Evolutionary conservation across 2,113 vertebrate genomes (phyloP).

Genomic region (Sterna hirundo): DNA sequence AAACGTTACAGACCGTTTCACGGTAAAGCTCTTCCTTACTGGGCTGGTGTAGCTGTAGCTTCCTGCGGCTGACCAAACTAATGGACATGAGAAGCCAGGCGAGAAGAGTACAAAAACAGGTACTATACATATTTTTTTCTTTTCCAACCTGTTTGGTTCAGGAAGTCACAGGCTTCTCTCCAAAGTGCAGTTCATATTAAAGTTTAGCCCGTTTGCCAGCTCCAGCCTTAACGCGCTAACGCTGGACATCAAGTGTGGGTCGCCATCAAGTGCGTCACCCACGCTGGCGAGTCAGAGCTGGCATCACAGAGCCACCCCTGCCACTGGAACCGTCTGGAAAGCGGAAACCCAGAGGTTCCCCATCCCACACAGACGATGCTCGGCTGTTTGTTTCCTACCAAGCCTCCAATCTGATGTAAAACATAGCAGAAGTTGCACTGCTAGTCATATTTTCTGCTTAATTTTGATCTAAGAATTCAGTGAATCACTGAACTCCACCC

Average conservation of each 20-base stretch:
- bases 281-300: accelerated
- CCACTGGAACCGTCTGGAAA: too few relatives aligned
- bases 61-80: background rate
- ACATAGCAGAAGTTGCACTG: too few relatives aligned
- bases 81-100: background rate
- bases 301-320: background rate
- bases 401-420: background rate
- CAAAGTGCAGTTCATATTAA: too few relatives aligned
- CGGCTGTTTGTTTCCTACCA: background rate
- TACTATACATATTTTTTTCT: too few relatives aligned
- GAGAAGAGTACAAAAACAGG: background rate
- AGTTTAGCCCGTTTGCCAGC: background rate
- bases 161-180: background rate
- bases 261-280: too few relatives aligned
- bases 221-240: background rate
- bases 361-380: background rate
- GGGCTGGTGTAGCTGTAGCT: accelerated
- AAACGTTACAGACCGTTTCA: background rate
- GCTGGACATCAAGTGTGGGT: accelerated
- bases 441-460: too few relatives aligned
- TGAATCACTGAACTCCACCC: background rate
- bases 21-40: background rate
- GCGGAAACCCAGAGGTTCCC: background rate
- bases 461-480: too few relatives aligned
- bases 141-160: background rate